Conservation (phyloP, 1,140 invertebrate species). For the Rhyacophila brunnea region DNA sequence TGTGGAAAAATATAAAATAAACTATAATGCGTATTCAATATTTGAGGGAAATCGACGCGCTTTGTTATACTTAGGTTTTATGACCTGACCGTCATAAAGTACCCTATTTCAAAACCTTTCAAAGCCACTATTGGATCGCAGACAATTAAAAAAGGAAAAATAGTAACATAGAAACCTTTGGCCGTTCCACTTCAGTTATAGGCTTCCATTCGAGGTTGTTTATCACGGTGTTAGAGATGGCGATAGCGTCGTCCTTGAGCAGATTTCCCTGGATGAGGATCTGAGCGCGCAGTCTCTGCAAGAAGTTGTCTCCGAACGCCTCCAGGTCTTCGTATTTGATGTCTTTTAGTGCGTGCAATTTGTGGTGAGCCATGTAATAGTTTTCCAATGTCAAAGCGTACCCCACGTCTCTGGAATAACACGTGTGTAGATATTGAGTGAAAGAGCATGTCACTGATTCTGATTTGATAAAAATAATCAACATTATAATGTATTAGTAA, state of each 20-base stretch:
- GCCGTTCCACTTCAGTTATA: constrained; percentile 36
- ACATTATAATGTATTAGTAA: too few relatives aligned
- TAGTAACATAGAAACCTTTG: constrained; percentile 26
- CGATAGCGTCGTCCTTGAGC: constrained; percentile 57
- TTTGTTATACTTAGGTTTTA: too few relatives aligned
- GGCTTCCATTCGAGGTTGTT: constrained; percentile 40
- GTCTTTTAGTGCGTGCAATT: constrained; percentile 59
- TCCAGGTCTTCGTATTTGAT: constrained; percentile 61
- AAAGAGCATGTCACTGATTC: too few relatives aligned
- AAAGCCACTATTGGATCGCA: too few relatives aligned
- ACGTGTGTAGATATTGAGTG: too few relatives aligned
- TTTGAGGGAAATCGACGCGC: too few relatives aligned
- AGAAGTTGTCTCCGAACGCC: constrained; percentile 58
- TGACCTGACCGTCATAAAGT: too few relatives aligned
- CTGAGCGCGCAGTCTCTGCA: constrained; percentile 65
- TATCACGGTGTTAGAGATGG: constrained; percentile 48
- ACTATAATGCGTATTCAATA: too few relatives aligned
- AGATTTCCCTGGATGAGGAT: constrained; percentile 78
- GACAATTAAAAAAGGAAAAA: constrained; percentile 3
- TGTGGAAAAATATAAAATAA: too few relatives aligned
- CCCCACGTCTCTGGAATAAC: constrained; percentile 61
- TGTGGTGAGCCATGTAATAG: constrained; percentile 65
- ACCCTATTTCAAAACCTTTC: too few relatives aligned
- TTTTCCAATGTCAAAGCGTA: constrained; percentile 60
- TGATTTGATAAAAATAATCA: too few relatives aligned